Percentiles rank a stretch among this genome's conserved stretches.
Evolutionary conservation across 2,113 vertebrate species (phyloP).

Genomic region (Struthidea cinerea): DNA sequence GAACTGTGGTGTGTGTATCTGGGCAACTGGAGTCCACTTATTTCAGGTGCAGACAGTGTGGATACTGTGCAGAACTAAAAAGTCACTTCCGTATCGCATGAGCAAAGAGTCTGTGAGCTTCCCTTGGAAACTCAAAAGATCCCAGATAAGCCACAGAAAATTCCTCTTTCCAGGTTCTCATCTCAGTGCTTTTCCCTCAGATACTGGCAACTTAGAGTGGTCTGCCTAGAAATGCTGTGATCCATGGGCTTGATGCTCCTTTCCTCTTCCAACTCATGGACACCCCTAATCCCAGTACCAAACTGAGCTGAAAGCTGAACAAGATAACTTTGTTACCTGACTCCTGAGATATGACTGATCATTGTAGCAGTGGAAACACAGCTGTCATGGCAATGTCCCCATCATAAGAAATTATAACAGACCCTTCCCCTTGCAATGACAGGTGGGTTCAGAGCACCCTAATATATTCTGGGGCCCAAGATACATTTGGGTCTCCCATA

Average conservation of each 20-base stretch:
- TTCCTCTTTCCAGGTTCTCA: background rate
- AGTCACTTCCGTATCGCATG: fast-evolving
- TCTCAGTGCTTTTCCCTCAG: background rate
- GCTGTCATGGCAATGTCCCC: background rate
- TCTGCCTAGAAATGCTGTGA: fast-evolving
- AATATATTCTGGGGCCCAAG: background rate
- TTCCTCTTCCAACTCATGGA: background rate
- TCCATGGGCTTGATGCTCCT: fast-evolving
- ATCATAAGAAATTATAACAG: background rate
- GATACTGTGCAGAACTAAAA: background rate
- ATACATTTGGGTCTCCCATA: background rate
- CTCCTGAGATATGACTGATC: background rate
- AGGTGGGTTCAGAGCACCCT: background rate
- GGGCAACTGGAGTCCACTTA: background rate
- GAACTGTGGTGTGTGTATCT: background rate
- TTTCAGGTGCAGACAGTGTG: background rate
- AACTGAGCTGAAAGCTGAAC: background rate
- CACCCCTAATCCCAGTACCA: background rate
- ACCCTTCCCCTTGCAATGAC: background rate
- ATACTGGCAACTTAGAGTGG: background rate
- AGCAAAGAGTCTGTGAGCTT: background rate
- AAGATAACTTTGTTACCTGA: background rate
- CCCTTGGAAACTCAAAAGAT: background rate
- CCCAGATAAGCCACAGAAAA: background rate
- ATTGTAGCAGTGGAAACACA: background rate